A percentile compares a stretch with the other conserved stretches of the same genome.
Evolutionary conservation across 2,113 vertebrate genomes (phyloP).

Genomic region (Scatophagus argus): DNA sequence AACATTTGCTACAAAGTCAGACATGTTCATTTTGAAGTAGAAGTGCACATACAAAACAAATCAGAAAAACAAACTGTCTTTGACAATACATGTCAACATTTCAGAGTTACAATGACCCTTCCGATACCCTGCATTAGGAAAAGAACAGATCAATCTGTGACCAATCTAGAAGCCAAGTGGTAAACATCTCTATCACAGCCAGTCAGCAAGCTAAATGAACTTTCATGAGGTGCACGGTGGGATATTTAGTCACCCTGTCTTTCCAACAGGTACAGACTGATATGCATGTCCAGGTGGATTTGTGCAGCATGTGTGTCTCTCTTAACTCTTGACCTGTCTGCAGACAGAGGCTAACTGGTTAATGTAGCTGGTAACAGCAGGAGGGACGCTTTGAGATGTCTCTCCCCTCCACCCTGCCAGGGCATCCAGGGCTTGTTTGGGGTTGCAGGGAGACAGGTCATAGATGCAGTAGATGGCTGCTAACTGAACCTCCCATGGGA

Average conservation of each 20-base stretch:
- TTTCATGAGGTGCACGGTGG: not conserved
- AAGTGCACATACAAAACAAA: constrained; percentile 26
- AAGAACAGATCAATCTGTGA: not conserved
- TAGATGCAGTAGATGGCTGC: constrained; percentile 92
- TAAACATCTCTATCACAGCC: not conserved
- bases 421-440: constrained; percentile 85
- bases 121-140: not conserved
- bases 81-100: not conserved
- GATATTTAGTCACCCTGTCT: not conserved
- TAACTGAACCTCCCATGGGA: constrained; percentile 93
- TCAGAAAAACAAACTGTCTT: not conserved
- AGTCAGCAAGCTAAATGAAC: constrained; percentile 7
- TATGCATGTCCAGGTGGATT: not conserved
- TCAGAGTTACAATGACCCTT: not conserved
- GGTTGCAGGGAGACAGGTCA: constrained; percentile 91
- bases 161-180: not conserved
- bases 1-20: constrained; percentile 3
- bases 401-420: constrained; percentile 87
- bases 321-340: constrained; percentile 73
- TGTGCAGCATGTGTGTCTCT: not conserved
- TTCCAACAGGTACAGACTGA: constrained; percentile 14
- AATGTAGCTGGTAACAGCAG: constrained; percentile 85
- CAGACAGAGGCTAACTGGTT: constrained; percentile 87
- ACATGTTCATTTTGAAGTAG: constrained; percentile 18
- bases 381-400: constrained; percentile 78